These are phyloP conservation scores for Chaetura pelagica DNA, from an alignment of 2,113 vertebrate genomes.

Conservation along the genomic window DNA sequence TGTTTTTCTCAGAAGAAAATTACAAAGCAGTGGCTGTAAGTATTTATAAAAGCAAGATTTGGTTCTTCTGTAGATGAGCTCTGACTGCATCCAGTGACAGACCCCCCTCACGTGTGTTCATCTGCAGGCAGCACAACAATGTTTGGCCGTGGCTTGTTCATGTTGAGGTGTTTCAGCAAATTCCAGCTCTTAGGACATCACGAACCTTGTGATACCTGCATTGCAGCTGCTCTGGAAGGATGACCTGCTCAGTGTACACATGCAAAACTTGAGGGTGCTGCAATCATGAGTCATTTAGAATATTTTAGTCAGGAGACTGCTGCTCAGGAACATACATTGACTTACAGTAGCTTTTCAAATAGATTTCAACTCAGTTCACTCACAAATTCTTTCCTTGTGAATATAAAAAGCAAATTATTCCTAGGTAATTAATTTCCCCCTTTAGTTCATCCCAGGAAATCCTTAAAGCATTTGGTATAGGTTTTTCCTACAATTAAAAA, in stretches of 20 bases:
- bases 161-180: not conserved
- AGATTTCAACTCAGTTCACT: not conserved
- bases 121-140: accelerated
- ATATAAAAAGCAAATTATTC: not conserved
- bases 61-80: not conserved
- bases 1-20: not conserved
- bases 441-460: not conserved
- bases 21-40: not conserved
- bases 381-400: not conserved
- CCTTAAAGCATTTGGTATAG: not conserved
- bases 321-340: not conserved
- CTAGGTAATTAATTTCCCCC: not conserved
- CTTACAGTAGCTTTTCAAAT: not conserved
- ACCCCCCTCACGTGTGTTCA: not conserved
- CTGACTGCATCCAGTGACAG: not conserved
- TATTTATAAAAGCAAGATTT: not conserved
- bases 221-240: constrained; percentile 36
- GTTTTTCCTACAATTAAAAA: not conserved
- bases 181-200: not conserved
- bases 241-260: not conserved
- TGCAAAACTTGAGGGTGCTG: constrained; percentile 5
- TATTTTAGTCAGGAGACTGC: not conserved
- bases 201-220: not conserved
- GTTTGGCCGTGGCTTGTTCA: not conserved
- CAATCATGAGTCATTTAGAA: constrained; percentile 14